These are phyloP conservation scores for Xylota segnis DNA, from an alignment of 2,888 invertebrate species.

Conservation along the genomic window DNA sequence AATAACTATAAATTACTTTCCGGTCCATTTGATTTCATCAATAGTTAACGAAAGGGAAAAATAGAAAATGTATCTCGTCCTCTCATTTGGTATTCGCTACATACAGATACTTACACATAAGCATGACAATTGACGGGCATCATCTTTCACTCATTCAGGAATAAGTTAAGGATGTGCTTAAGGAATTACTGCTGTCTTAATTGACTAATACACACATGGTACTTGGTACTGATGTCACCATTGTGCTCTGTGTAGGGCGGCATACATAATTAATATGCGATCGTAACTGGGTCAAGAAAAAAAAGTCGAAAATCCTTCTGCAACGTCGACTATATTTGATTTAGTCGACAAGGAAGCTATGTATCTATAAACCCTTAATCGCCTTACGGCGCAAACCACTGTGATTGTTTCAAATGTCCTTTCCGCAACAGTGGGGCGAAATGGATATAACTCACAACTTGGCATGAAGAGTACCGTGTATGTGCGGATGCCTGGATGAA, in stretches of 20 bases:
- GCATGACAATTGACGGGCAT: neutral
- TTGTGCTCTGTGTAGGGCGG: neutral
- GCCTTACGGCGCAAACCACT: neutral
- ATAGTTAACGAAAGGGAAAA: conserved; percentile 40
- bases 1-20: conserved; percentile 49
- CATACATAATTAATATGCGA: conserved; percentile 5
- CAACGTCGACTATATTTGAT: conserved; percentile 17
- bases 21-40: conserved; percentile 61
- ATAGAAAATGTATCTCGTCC: conserved; percentile 18
- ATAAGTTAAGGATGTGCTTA: neutral
- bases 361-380: conserved; percentile 3
- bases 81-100: conserved; percentile 22
- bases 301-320: neutral
- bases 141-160: neutral
- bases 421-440: neutral
- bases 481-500: conserved; percentile 20
- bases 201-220: conserved; percentile 18
- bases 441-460: conserved; percentile 9
- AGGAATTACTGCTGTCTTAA: conserved; percentile 19
- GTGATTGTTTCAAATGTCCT: conserved; percentile 30
- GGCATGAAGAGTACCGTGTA: neutral
- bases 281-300: neutral
- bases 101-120: too few species aligned
- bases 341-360: neutral
- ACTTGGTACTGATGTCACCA: conserved; percentile 22